Evolutionary conservation across 2,888 invertebrate species (phyloP), one percentile per base, ranked within the genome.

Genomic region (Philhelius pedissequus): DNA sequence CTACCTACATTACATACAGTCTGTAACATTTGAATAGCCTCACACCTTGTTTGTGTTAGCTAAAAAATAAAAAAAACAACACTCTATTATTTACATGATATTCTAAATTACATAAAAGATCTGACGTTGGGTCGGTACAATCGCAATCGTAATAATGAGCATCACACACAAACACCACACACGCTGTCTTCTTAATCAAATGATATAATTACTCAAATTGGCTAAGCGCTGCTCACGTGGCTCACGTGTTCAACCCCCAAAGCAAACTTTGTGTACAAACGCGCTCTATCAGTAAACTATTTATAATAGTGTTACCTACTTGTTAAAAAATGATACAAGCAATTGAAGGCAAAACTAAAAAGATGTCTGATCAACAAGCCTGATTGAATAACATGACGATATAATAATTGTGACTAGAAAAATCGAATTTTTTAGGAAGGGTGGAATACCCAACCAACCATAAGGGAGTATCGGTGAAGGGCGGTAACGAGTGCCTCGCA

Each of bases 191-290:
- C 60, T 62, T 27, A 27, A 40, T 60, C 27, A 43, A 62, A 62
- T 25, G 18, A 62, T 62, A 62, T 27, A 62, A 62, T 62, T 62
- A 62, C 43, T 62, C 40, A 13, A 20, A 20, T 20, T 13, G 13
- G 32, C 54, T 20, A 35, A 22, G 20, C n/a, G 8, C 18, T 13
- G 27, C 60, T 62, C 60, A 62, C 60, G 60, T 62, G 60, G 60
- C 60, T 62, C 60, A 62, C 60, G 60, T 62, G 60, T 62, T 43
- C 25, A 18, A 32, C 6, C 43, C 60, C 25, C 60, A 62, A 43
- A 43, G 43, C 27, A 18, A 15, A 43, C 11, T 27, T 38, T 27
- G 60, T 27, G 15, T 40, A 40, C 43, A 62, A 62, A 6, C 15
- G 18, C 9, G n/a, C 38, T 38, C 25, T 13, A 35, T 20, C 20